phyloP scores from a whole-genome alignment of 2,888 invertebrate genomes.

The Rotaria socialis region DNA sequence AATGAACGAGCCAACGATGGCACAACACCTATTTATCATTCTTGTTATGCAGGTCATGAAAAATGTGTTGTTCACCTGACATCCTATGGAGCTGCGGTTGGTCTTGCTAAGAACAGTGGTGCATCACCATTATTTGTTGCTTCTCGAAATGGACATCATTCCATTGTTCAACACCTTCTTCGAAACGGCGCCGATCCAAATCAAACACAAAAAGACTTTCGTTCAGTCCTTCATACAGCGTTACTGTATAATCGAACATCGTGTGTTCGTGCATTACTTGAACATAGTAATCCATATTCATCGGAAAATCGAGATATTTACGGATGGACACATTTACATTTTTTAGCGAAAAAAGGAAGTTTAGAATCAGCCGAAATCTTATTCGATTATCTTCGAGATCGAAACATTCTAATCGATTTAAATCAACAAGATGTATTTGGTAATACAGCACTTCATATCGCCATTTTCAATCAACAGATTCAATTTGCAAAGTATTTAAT shows the following conservation, averaged over 20 bases:
- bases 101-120: neutral
- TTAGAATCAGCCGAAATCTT: neutral
- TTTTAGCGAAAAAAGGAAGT: neutral
- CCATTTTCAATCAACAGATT: neutral
- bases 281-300: accelerated
- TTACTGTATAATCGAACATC: neutral
- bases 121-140: neutral
- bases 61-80: neutral
- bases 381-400: neutral
- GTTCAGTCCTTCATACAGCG: neutral
- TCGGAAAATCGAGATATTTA: neutral
- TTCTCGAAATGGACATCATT: neutral
- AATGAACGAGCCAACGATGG: slow-evolving; percentile 47
- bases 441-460: neutral
- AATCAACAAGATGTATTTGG: neutral
- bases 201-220: neutral
- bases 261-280: neutral
- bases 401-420: neutral
- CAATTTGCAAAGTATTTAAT: neutral
- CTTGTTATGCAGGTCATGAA: slow-evolving; percentile 48
- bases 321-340: neutral
- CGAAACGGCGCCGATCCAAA: neutral
- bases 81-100: neutral
- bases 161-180: neutral
- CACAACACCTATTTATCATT: slow-evolving; percentile 48